These are phyloP conservation scores for Bilobella aurantiaca DNA, from an alignment of 1,140 invertebrate species.

Conservation along the genomic window DNA sequence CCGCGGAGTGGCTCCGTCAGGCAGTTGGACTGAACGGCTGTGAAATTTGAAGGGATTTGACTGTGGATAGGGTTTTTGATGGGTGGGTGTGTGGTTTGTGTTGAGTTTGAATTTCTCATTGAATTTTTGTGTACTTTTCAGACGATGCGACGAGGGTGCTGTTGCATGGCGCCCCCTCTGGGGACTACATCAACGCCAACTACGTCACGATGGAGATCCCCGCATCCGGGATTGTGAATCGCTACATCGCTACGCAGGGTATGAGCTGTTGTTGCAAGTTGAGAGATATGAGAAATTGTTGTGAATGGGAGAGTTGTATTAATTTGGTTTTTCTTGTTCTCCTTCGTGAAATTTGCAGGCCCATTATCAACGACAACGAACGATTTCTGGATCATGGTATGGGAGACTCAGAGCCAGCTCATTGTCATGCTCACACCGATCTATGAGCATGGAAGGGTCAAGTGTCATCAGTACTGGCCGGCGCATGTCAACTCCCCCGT, in stretches of 20 bases:
- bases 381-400: conserved; percentile 94
- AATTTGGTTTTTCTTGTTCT: too few species aligned
- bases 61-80: too few species aligned
- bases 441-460: conserved; percentile 80
- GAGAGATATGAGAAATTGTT: too few species aligned
- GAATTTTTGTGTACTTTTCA: conserved; percentile 45
- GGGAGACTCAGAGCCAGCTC: conserved; percentile 56
- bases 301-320: too few species aligned
- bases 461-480: conserved; percentile 98
- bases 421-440: conserved; percentile 95
- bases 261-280: too few species aligned
- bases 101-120: too few species aligned
- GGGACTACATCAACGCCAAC: conserved; percentile 97
- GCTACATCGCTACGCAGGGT: conserved; percentile 97
- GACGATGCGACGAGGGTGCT: conserved; percentile 88
- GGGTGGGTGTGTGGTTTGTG: too few species aligned
- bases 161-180: conserved; percentile 54
- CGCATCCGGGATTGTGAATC: conserved; percentile 79
- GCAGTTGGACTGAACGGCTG: too few species aligned
- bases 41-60: too few species aligned
- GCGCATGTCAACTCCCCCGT: conserved; percentile 38
- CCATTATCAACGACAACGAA: conserved; percentile 78
- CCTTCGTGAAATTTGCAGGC: too few species aligned
- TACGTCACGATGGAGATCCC: conserved; percentile 97
- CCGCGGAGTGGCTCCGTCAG: too few species aligned